Evolutionary conservation across 2,797 vertebrate species (phyloP).

Genomic region (Eulemur rubriventer): DNA sequence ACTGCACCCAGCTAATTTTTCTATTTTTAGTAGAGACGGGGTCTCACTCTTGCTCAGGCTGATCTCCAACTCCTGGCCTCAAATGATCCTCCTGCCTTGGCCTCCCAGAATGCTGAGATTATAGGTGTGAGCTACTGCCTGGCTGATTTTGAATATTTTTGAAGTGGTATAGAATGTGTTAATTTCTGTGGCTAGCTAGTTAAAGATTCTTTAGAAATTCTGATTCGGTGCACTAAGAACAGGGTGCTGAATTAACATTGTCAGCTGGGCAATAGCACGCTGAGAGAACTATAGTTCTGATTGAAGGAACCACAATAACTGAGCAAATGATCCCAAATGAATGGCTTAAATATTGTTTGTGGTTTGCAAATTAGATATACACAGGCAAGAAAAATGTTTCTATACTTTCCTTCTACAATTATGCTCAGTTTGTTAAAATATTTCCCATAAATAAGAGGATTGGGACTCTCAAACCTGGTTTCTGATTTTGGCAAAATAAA

Average conservation of each 20-base stretch:
- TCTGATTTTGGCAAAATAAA: slow-evolving; percentile 74
- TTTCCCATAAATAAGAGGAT: slow-evolving; percentile 60
- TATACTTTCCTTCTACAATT: slow-evolving; percentile 31
- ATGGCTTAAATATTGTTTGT: slow-evolving; percentile 59
- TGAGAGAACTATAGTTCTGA: slow-evolving; percentile 64
- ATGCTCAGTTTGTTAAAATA: slow-evolving; percentile 67
- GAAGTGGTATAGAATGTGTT: slow-evolving; percentile 68
- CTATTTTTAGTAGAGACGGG: too few species aligned
- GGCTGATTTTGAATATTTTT: slow-evolving; percentile 63
- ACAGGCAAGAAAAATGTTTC: slow-evolving; percentile 65
- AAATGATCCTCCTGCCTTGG: too few species aligned
- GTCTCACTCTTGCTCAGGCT: too few species aligned
- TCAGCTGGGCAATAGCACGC: slow-evolving; percentile 66
- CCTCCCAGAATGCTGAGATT: too few species aligned
- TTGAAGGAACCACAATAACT: slow-evolving; percentile 49
- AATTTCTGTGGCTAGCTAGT: slow-evolving; percentile 68
- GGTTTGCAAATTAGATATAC: slow-evolving; percentile 74
- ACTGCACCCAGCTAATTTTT: too few species aligned
- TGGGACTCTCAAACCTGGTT: slow-evolving; percentile 65
- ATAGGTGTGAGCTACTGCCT: too few species aligned
- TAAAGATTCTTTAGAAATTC: slow-evolving; percentile 66
- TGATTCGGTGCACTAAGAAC: slow-evolving; percentile 68
- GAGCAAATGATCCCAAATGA: slow-evolving; percentile 67
- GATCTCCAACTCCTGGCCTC: too few species aligned
- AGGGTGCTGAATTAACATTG: slow-evolving; percentile 65